These are phyloP conservation scores for Limnephilus marmoratus DNA, from an alignment of 2,888 invertebrate genomes.

Conservation along the genomic window DNA sequence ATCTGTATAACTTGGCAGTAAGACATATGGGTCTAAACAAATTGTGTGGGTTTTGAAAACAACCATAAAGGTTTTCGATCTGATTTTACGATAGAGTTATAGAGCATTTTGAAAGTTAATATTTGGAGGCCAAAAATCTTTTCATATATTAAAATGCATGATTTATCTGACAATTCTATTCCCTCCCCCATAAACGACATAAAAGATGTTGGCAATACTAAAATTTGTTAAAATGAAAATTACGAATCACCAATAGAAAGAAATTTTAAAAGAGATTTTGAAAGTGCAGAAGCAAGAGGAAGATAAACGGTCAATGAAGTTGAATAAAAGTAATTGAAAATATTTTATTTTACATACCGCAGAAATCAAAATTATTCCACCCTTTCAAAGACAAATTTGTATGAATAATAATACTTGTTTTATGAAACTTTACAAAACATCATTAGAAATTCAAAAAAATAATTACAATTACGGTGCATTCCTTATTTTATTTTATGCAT, in stretches of 20 bases:
- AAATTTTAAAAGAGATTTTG: background rate
- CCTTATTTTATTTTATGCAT: background rate
- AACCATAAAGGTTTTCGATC: background rate
- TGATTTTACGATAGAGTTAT: background rate
- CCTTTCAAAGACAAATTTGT: background rate
- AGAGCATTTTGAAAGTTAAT: background rate
- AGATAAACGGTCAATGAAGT: background rate
- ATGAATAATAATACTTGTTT: background rate
- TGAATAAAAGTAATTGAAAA: background rate
- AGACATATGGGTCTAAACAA: constrained; percentile 20
- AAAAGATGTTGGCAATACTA: background rate
- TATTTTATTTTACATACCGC: background rate
- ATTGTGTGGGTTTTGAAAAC: background rate
- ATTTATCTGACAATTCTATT: background rate
- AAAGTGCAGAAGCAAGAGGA: constrained; percentile 22
- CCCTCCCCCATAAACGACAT: background rate
- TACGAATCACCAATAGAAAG: background rate
- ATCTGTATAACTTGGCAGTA: constrained; percentile 58
- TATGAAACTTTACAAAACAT: background rate
- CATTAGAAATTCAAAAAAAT: background rate
- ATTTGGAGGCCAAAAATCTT: background rate
- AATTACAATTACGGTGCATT: background rate
- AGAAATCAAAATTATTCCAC: background rate
- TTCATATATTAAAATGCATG: background rate
- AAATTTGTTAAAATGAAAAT: background rate